phyloP scores from a whole-genome alignment of 2,888 invertebrate genomes.

The Diaprepes abbreviatus region DNA sequence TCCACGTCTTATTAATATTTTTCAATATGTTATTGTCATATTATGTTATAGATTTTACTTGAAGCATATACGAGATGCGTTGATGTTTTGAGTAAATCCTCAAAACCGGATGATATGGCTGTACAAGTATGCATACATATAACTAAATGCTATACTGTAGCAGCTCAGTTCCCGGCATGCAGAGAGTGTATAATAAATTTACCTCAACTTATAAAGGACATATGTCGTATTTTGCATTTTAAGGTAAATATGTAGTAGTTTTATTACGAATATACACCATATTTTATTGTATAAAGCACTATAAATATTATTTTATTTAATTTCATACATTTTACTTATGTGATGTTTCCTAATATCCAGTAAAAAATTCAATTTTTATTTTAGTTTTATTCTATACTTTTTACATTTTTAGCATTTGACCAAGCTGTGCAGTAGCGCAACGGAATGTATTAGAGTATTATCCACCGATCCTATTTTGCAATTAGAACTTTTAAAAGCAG shows the following conservation, averaged over 20 bases:
- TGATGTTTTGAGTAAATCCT: constrained; percentile 86
- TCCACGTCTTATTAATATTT: constrained; percentile 5
- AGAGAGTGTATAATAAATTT: constrained; percentile 88
- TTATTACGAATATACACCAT: no score
- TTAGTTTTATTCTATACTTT: no score
- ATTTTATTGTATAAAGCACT: no score
- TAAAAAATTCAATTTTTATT: no score
- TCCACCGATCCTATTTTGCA: constrained; percentile 90
- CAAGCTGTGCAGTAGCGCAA: constrained; percentile 87
- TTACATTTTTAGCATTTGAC: constrained; percentile 78
- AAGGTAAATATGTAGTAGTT: constrained; percentile 80
- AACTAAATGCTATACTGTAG: constrained; percentile 94
- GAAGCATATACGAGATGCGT: constrained; percentile 96
- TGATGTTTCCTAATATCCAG: no score
- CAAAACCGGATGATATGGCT: constrained; percentile 82
- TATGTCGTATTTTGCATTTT: constrained; percentile 88
- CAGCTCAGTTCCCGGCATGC: constrained; percentile 93
- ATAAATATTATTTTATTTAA: no score
- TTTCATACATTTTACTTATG: no score
- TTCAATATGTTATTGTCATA: background rate
- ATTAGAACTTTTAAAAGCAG: constrained; percentile 84
- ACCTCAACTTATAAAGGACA: constrained; percentile 88
- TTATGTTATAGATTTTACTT: constrained; percentile 75
- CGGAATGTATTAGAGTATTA: constrained; percentile 90
- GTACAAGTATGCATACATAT: constrained; percentile 94